These are phyloP conservation scores for Camponotus fellah DNA, from an alignment of 2,888 invertebrate species.

Conservation along the genomic window DNA sequence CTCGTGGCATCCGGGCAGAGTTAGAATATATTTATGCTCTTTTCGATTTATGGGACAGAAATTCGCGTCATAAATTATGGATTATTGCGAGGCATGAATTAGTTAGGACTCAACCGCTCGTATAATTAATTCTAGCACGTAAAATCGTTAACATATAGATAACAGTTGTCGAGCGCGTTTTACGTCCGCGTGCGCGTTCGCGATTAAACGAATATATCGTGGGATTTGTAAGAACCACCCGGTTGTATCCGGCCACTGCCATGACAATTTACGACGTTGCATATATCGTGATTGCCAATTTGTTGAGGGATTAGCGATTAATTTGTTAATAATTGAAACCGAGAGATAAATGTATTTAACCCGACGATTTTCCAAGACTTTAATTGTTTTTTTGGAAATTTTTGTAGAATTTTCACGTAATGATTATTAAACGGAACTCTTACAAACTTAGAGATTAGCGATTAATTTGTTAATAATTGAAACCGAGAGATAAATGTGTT, in stretches of 20 bases:
- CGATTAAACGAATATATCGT: constrained; percentile 49
- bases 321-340: constrained; percentile 34
- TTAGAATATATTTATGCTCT: constrained; percentile 24
- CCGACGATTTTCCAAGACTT: neutral
- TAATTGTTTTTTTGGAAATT: too few species aligned
- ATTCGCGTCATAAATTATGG: constrained; percentile 33
- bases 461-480: too few species aligned
- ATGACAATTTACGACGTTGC: constrained; percentile 32
- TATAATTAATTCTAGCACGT: constrained; percentile 45
- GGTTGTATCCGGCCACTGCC: constrained; percentile 20
- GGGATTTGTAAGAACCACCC: constrained; percentile 46
- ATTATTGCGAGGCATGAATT: constrained; percentile 47
- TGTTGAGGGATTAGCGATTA: constrained; percentile 26
- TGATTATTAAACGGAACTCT: too few species aligned
- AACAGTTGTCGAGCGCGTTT: constrained; percentile 41
- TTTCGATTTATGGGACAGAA: constrained; percentile 46
- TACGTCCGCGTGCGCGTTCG: constrained; percentile 15
- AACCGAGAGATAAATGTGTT: too few species aligned
- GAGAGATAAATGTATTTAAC: neutral
- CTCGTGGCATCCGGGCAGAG: neutral
- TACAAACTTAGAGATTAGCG: too few species aligned
- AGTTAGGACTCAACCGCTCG: constrained; percentile 19
- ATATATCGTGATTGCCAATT: constrained; percentile 27
- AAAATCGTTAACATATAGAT: constrained; percentile 46
- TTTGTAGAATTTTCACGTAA: too few species aligned